Evolutionary conservation across 2,797 vertebrate species (phyloP), one percentile per base, ranked within the genome.

Genomic region (Tolypeutes matacus): DNA sequence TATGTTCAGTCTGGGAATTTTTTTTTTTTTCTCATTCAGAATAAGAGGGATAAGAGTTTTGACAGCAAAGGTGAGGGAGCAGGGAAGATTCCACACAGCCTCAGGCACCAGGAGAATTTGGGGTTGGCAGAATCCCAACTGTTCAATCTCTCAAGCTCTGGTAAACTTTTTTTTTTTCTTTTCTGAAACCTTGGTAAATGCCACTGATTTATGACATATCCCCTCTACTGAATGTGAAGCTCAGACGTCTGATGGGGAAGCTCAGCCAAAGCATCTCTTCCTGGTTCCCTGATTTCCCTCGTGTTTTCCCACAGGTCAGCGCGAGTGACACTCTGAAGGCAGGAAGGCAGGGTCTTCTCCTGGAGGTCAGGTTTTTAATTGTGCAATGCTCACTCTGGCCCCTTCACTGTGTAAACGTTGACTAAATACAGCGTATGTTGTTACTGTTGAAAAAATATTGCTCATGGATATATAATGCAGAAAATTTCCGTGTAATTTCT

Each of bases 401-500:
- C 73, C 92, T 95, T 95, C 78, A 62, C 95, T 73, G 31, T 0
- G 11, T 97, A 97, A 98, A 98, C 94, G 86, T 95, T 85, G 96
- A 89, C 95, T 97, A 97, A 97, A 94, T 95, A 75, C 82, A 89
- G 64, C 95, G 6, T 34, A 87, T 65, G 46, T 93, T 96, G 96
- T 98, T 98, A 96, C 95, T 85, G 96, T 89, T 95, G 97, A 98
- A 97, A 98, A 98, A 96, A 97, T 25, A 95, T 97, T 97, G 92
- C 95, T 97, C 75, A 7, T 93, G 88, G 97, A 98, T 97, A 90
- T 93, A 94, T 78, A 97, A 97, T 60, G 91, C 96, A 96, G 92
- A 97, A 96, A 98, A 98, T 97, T 94, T 97, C 95, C 93, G 49
- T 98, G 97, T 97, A 98, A 98, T 95, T 98, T 97, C 97, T 98